These are phyloP conservation scores for Hanleya hanleyi DNA, from an alignment of 2,888 invertebrate genomes.

Conservation along the genomic window DNA sequence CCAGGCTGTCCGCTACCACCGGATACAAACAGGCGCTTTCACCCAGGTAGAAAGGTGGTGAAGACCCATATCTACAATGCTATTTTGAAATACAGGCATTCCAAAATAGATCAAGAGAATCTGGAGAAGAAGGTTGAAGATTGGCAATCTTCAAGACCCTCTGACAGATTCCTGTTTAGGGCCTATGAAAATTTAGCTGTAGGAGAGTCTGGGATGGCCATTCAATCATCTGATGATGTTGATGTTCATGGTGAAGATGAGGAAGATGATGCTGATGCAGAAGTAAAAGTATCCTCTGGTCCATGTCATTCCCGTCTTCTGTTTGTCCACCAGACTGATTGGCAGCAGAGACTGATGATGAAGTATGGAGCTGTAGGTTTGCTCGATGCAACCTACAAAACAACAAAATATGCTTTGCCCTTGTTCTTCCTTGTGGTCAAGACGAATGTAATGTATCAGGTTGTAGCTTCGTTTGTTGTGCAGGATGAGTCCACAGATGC, in stretches of 20 bases:
- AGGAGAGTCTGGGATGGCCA: too few species aligned
- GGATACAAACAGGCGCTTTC: not conserved
- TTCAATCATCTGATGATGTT: too few species aligned
- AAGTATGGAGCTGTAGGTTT: conserved; percentile 30
- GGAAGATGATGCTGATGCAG: not conserved
- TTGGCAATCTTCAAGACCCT: too few species aligned
- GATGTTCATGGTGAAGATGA: too few species aligned
- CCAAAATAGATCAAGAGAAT: not conserved
- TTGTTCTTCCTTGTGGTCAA: conserved; percentile 26
- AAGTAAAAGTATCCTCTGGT: not conserved
- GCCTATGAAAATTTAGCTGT: too few species aligned
- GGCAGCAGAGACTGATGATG: conserved; percentile 22
- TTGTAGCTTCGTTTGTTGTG: conserved; percentile 27
- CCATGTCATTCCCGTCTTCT: conserved; percentile 5
- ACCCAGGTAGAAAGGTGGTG: not conserved
- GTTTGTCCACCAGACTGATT: conserved; percentile 23
- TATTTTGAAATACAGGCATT: not conserved
- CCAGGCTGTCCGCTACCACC: not conserved
- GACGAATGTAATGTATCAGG: conserved; percentile 27
- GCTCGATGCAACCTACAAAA: conserved; percentile 19
- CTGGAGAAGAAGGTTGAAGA: not conserved
- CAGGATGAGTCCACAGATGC: conserved; percentile 18
- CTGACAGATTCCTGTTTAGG: too few species aligned
- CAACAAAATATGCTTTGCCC: conserved; percentile 25
- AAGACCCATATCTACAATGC: not conserved